Base-by-base conservation (phyloP, 2,797 vertebrate species). In the Rhodeus uyekii region DNA sequence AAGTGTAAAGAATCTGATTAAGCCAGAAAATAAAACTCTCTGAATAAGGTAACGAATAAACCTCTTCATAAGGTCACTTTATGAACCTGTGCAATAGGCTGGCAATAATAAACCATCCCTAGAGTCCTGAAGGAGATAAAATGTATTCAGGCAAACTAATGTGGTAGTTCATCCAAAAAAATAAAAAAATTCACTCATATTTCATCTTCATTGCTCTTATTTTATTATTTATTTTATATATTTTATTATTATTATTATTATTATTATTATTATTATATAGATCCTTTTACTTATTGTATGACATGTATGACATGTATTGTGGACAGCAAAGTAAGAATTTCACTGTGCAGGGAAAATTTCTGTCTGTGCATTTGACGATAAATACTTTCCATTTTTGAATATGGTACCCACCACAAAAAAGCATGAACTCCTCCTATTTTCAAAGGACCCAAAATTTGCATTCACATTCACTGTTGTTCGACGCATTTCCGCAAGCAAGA, bases 81-180 rank as follows among this genome's bases (percentile, higher is more conserved):
- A n/a, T n/a, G 39, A 32, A 19, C 18, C 39, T n/a, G 75, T 76
- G 75, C 19, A 76, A 75, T 29, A 55, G 24, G 8, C 39, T 63
- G 75, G 13, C 6, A 34, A 34, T 76, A 63, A 75, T 50, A 29
- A 34, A 29, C 27, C 39, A 44, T 46, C 27, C 12, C 14, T 9
- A 19, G 24, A 27, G 73, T 75, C n/a, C 53, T 39, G 34, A 44
- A 22, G 24, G 16, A 61, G 16, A 76, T 39, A 27, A 61, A 27
- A 61, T 22, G 42, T 38, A 61, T 61, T 76, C 38, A 76, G 38
- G 73, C 53, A 61, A 76, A 32, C 38, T 12, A 29, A 55, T 38
- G 9, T 3, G 53, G 36, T 58, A 77, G 48, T 24, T 74, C 19
- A 50, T 38, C 32, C 6, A 38, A 55, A 42, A 53, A 69, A n/a